These are phyloP conservation scores for Latrodectus elegans DNA, from an alignment of 2,888 invertebrate genomes.

Conservation along the genomic window DNA sequence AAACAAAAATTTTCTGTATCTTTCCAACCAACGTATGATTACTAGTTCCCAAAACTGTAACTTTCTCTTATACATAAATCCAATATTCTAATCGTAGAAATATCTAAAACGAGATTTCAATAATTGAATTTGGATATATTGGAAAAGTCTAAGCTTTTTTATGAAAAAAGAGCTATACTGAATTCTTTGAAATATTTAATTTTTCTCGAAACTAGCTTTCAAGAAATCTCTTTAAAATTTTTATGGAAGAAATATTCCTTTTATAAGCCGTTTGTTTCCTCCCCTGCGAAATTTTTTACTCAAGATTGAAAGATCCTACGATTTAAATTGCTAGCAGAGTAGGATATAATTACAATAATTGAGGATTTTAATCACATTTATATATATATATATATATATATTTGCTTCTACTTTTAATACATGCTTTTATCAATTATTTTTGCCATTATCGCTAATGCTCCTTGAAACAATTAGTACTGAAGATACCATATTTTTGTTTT, in stretches of 20 bases:
- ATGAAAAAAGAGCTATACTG: not conserved
- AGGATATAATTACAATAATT: no score
- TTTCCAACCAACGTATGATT: not conserved
- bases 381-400: no score
- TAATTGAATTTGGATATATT: constrained; percentile 51
- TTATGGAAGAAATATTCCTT: not conserved
- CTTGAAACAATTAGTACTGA: no score
- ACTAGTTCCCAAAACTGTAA: not conserved
- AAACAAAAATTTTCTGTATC: not conserved
- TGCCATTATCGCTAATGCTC: no score
- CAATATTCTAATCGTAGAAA: constrained; percentile 18
- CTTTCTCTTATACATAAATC: constrained; percentile 8
- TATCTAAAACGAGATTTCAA: constrained; percentile 37
- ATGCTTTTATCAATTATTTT: no score
- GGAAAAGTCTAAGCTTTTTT: constrained; percentile 7
- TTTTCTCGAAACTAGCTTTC: not conserved
- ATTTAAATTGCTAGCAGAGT: no score
- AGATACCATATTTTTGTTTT: no score
- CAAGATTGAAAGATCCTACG: no score
- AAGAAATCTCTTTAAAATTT: not conserved
- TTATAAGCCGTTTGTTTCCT: no score
- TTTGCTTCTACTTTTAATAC: no score
- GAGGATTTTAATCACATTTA: no score
- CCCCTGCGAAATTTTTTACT: no score
- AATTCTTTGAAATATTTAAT: not conserved